A percentile compares a stretch with the other conserved stretches of the same genome.
Conservation (phyloP, 1,140 invertebrate species). For the Musca vetustissima region DNA sequence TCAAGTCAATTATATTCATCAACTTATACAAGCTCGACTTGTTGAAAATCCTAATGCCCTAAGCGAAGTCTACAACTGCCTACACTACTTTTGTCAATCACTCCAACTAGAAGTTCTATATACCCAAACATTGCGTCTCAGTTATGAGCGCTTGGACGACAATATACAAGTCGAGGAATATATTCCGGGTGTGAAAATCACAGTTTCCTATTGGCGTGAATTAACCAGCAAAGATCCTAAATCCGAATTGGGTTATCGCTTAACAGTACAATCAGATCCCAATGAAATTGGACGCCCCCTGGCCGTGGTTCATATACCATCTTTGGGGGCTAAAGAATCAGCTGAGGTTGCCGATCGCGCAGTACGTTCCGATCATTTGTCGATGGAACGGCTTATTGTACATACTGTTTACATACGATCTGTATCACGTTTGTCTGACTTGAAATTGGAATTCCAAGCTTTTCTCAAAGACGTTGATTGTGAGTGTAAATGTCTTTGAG, state of each 20-base stretch:
- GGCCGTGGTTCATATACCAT: constrained; percentile 84
- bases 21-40: constrained; percentile 84
- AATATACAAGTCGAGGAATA: constrained; percentile 94
- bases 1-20: constrained; percentile 90
- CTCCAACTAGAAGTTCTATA: constrained; percentile 93
- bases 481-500: constrained; percentile 54
- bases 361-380: constrained; percentile 83
- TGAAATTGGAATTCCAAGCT: constrained; percentile 78
- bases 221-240: constrained; percentile 69
- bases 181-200: constrained; percentile 80
- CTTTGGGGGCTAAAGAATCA: constrained; percentile 67
- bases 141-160: constrained; percentile 83
- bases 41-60: constrained; percentile 79
- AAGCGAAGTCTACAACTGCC: constrained; percentile 82
- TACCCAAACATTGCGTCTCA: constrained; percentile 88
- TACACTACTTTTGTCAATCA: constrained; percentile 94
- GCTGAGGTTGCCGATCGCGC: constrained; percentile 77
- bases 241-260: constrained; percentile 81
- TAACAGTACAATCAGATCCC: constrained; percentile 86
- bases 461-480: constrained; percentile 75
- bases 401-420: constrained; percentile 95
- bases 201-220: constrained; percentile 89
- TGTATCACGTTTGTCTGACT: constrained; percentile 74
- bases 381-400: constrained; percentile 94
- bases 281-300: constrained; percentile 79